Conservation (phyloP, 2,113 vertebrate genomes). For the Rhinogobius similis region DNA sequence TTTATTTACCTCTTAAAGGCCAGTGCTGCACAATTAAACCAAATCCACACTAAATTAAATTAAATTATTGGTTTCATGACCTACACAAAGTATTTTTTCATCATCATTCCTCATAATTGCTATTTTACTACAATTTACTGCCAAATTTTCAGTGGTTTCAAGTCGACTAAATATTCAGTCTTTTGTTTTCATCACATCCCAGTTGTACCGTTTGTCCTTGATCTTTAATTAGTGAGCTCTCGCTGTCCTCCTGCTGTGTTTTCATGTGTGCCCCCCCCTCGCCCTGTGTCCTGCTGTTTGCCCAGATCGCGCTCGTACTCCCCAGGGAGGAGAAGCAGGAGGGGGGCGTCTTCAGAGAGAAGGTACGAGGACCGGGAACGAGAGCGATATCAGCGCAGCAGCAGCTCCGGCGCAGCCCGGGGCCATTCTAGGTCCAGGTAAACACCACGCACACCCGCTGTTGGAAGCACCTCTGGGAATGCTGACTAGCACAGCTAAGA, state of each 20-base stretch:
- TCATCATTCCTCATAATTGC: too few relatives aligned
- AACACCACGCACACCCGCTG: conserved; percentile 9
- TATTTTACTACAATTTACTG: too few relatives aligned
- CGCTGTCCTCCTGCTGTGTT: not conserved
- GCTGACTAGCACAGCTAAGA: not conserved
- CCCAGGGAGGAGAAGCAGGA: conserved; percentile 83
- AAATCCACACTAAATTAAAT: too few relatives aligned
- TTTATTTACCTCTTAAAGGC: too few relatives aligned
- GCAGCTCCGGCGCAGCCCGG: conserved; percentile 81
- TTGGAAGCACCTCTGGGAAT: conserved; percentile 18
- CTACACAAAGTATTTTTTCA: too few relatives aligned
- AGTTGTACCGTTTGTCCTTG: not conserved
- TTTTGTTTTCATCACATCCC: not conserved
- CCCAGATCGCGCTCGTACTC: conserved; percentile 88
- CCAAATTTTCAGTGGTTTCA: too few relatives aligned
- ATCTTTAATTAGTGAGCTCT: conserved; percentile 18
- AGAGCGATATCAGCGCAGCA: conserved; percentile 82
- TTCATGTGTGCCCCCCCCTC: conserved; percentile 3
- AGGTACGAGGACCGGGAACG: conserved; percentile 79
- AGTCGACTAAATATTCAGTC: not conserved
- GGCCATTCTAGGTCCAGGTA: conserved; percentile 88
- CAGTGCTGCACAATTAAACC: too few relatives aligned
- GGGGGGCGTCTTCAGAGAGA: conserved; percentile 80
- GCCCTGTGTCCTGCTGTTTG: conserved; percentile 30
- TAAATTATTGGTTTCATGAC: too few relatives aligned